Percentiles rank a stretch among this genome's conserved stretches.
These are phyloP conservation scores for Micrasema longulum DNA, from an alignment of 1,140 invertebrate species.

Conservation along the genomic window DNA sequence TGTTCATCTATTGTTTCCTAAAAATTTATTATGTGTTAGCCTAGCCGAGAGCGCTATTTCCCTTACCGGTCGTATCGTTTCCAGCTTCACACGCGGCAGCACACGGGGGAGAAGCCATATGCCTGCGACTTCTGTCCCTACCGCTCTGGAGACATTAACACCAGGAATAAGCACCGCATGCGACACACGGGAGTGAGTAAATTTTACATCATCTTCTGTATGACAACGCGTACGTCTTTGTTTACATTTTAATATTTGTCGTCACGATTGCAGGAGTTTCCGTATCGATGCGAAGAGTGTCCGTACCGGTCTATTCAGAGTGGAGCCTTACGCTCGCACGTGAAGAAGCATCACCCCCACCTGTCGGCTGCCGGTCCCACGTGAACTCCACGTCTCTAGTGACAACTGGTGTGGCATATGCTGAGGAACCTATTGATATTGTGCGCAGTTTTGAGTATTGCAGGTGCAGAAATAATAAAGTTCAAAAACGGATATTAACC, in stretches of 20 bases:
- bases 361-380: slow-evolving; percentile 9
- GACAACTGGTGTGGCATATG: not conserved
- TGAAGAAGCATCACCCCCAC: slow-evolving; percentile 33
- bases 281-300: slow-evolving; percentile 48
- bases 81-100: slow-evolving; percentile 74
- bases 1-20: too few species aligned
- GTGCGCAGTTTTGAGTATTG: too few species aligned
- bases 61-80: too few species aligned
- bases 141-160: slow-evolving; percentile 76
- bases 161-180: slow-evolving; percentile 45
- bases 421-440: not conserved
- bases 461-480: too few species aligned
- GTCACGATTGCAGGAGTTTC: slow-evolving; percentile 40
- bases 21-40: too few species aligned
- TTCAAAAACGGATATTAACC: too few species aligned
- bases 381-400: slow-evolving; percentile 4
- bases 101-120: slow-evolving; percentile 82
- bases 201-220: too few species aligned
- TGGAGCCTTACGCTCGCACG: slow-evolving; percentile 37
- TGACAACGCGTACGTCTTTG: not conserved
- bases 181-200: slow-evolving; percentile 47
- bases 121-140: slow-evolving; percentile 77
- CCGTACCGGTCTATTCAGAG: slow-evolving; percentile 46
- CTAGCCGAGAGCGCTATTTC: too few species aligned
- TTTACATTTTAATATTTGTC: not conserved